Percentiles rank a stretch among this genome's conserved stretches.
Conservation (phyloP, 2,113 vertebrate genomes). For the Gobius niger region DNA sequence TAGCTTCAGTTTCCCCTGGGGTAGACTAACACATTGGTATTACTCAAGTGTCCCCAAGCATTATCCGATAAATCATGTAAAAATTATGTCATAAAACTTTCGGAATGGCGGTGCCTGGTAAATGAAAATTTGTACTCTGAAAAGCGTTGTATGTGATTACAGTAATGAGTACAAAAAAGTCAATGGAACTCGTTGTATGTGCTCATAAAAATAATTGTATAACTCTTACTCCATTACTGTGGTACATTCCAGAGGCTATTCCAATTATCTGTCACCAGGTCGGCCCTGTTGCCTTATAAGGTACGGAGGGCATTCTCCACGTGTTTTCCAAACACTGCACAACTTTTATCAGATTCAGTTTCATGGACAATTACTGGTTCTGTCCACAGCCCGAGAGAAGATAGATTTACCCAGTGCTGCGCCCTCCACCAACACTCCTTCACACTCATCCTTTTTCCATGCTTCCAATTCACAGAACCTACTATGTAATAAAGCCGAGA, state of each 20-base stretch:
- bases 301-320: slow-evolving; percentile 66
- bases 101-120: too few relatives aligned
- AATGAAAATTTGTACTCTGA: too few relatives aligned
- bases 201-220: neutral
- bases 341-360: slow-evolving; percentile 75
- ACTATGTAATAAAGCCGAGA: slow-evolving; percentile 52
- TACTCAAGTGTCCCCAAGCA: too few relatives aligned
- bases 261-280: slow-evolving; percentile 72
- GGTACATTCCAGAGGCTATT: slow-evolving; percentile 70
- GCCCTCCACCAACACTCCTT: slow-evolving; percentile 6
- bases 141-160: too few relatives aligned
- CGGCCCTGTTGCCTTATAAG: slow-evolving; percentile 71
- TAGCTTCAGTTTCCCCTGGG: too few relatives aligned
- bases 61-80: too few relatives aligned
- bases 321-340: slow-evolving; percentile 69
- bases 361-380: slow-evolving; percentile 59
- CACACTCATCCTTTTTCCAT: slow-evolving; percentile 38
- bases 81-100: too few relatives aligned
- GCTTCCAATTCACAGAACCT: slow-evolving; percentile 54
- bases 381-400: slow-evolving; percentile 31
- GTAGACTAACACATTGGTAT: too few relatives aligned
- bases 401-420: slow-evolving; percentile 22
- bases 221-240: slow-evolving; percentile 5
- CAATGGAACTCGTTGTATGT: neutral
- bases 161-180: neutral